Evolutionary conservation across 2,888 invertebrate species (phyloP).

Genomic region (Volucella inflata): DNA sequence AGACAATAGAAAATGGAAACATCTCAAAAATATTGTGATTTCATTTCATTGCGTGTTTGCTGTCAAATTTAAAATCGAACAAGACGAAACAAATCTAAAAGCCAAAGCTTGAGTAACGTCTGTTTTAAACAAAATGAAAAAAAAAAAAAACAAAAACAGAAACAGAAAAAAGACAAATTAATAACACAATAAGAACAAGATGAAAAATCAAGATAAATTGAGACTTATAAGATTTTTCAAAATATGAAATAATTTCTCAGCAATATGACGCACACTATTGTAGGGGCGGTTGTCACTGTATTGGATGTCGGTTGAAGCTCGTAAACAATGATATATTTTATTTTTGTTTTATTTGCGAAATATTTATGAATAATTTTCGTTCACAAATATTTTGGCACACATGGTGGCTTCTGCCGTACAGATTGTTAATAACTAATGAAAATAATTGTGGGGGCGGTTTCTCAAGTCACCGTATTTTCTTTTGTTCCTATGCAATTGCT

Average conservation of each 20-base stretch:
- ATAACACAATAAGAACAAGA: too few relatives aligned
- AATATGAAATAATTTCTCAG: not conserved
- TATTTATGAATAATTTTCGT: constrained; percentile 54
- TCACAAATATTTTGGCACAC: constrained; percentile 35
- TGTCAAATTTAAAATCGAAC: too few relatives aligned
- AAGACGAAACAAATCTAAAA: too few relatives aligned
- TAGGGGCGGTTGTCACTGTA: not conserved
- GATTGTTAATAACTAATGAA: constrained; percentile 4
- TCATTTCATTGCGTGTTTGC: too few relatives aligned
- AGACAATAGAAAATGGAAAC: too few relatives aligned
- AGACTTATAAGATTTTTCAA: too few relatives aligned
- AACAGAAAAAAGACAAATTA: too few relatives aligned
- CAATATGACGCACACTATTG: constrained; percentile 10
- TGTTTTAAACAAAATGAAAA: too few relatives aligned
- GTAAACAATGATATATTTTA: not conserved
- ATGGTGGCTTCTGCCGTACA: not conserved
- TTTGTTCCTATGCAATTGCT: not conserved
- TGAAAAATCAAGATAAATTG: too few relatives aligned
- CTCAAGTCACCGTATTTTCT: not conserved
- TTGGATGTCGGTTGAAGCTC: not conserved
- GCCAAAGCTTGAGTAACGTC: too few relatives aligned
- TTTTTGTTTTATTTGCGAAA: constrained; percentile 52
- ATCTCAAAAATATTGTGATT: too few relatives aligned
- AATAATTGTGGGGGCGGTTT: constrained; percentile 25
- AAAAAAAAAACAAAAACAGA: too few relatives aligned